A percentile compares a stretch with the other conserved stretches of the same genome.
Conservation (phyloP, 2,113 vertebrate species). For the Dicrurus megarhynchus region DNA sequence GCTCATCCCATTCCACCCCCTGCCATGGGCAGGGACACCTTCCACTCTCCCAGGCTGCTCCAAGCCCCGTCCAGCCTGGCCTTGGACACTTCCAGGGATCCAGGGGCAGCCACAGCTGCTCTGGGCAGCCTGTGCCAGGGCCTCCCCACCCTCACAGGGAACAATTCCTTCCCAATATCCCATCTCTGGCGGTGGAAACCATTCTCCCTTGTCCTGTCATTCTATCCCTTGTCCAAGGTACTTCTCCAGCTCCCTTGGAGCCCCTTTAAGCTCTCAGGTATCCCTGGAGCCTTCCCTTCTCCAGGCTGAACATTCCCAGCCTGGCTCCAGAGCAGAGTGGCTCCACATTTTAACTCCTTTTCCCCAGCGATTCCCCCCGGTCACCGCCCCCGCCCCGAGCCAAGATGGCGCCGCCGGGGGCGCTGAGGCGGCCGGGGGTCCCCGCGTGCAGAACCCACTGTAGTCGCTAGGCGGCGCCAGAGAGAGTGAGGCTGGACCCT, state of each 20-base stretch:
- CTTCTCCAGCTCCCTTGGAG: neutral
- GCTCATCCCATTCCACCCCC: fast-evolving
- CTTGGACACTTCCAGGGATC: neutral
- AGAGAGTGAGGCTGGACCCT: fast-evolving
- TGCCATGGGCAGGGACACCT: neutral
- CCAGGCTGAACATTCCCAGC: neutral
- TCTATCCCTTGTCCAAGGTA: neutral
- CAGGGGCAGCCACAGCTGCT: neutral
- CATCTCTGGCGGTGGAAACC: too few species aligned
- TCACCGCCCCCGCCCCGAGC: neutral
- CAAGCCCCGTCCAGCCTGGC: fast-evolving
- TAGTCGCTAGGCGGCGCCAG: neutral
- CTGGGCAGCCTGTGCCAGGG: neutral
- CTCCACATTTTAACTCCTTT: neutral
- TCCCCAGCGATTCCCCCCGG: too few species aligned
- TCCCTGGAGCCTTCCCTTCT: neutral
- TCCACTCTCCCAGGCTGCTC: fast-evolving
- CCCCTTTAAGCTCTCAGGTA: neutral
- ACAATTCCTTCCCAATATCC: neutral
- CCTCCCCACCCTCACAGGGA: fast-evolving
- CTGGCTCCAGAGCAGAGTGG: neutral
- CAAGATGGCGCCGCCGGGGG: neutral
- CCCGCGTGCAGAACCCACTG: neutral
- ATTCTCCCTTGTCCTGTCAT: too few species aligned
- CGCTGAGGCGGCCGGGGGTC: neutral